These are phyloP conservation scores for Salvator merianae DNA, from an alignment of 2,113 vertebrate species.

Conservation along the genomic window DNA sequence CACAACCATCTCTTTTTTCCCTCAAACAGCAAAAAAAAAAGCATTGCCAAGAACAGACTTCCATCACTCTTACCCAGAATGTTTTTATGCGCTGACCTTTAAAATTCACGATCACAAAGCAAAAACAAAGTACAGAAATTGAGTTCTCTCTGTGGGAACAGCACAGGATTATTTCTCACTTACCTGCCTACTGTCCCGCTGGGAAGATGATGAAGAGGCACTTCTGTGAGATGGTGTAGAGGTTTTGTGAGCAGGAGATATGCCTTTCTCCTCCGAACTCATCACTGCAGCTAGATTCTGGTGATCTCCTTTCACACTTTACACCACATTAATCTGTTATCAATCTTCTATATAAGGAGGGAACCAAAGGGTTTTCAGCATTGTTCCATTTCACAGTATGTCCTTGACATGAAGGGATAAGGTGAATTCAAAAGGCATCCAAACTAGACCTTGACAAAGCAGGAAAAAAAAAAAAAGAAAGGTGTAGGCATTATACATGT, in stretches of 20 bases:
- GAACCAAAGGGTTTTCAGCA: constrained; percentile 41
- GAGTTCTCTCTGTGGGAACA: background rate
- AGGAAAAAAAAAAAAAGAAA: constrained; percentile 7
- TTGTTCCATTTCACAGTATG: constrained; percentile 67
- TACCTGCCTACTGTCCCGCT: constrained; percentile 95
- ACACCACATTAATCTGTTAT: constrained; percentile 66
- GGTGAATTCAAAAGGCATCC: constrained; percentile 32
- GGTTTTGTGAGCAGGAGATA: constrained; percentile 85
- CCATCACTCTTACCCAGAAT: constrained; percentile 3
- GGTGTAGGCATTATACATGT: background rate
- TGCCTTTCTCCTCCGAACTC: constrained; percentile 92
- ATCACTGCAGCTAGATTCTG: constrained; percentile 79
- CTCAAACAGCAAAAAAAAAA: constrained; percentile 1
- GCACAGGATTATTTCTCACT: constrained; percentile 45
- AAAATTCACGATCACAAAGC: constrained; percentile 2
- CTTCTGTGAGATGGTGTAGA: constrained; percentile 94
- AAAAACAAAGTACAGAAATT: background rate
- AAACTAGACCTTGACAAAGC: constrained; percentile 49
- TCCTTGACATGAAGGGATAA: constrained; percentile 23
- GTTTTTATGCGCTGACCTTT: constrained; percentile 11
- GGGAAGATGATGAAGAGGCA: constrained; percentile 90
- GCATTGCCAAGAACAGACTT: background rate
- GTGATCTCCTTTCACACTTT: constrained; percentile 62
- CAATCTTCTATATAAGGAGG: constrained; percentile 55
- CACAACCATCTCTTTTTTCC: background rate